Evolutionary conservation across 2,888 invertebrate species (phyloP).

Genomic region (Hirtodrosophila confusa): DNA sequence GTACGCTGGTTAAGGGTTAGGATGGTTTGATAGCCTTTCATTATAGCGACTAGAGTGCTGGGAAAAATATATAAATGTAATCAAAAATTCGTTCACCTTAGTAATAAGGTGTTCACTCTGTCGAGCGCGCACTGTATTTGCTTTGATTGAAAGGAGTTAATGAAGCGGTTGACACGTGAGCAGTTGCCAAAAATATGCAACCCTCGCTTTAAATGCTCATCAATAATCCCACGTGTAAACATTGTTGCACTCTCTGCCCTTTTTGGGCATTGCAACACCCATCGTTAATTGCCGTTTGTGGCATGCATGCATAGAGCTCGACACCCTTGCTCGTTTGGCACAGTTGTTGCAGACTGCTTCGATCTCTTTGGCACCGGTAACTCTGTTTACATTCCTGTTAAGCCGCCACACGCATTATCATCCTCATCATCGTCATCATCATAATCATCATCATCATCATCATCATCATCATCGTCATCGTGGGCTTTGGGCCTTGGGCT

Average conservation of each 20-base stretch:
- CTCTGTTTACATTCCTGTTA: conserved; percentile 68
- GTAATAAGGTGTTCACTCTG: too few relatives aligned
- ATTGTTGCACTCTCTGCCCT: conserved; percentile 34
- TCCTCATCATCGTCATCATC: not conserved
- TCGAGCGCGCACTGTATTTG: conserved; percentile 8
- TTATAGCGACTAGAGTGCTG: too few relatives aligned
- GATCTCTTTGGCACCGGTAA: conserved; percentile 61
- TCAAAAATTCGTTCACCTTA: too few relatives aligned
- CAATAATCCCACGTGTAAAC: conserved; percentile 69
- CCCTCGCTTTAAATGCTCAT: conserved; percentile 38
- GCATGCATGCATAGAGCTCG: conserved; percentile 28
- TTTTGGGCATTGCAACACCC: conserved; percentile 47
- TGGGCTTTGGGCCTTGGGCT: conserved; percentile 32
- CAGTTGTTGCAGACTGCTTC: conserved; percentile 64
- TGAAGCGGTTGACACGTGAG: conserved; percentile 48
- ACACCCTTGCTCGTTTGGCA: conserved; percentile 12
- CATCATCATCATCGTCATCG: conserved; percentile 4
- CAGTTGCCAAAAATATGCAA: conserved; percentile 19
- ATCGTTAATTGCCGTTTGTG: conserved; percentile 76
- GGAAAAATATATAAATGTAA: too few relatives aligned
- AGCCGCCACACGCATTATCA: conserved; percentile 43
- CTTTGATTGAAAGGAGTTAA: conserved; percentile 52
- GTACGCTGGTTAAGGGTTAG: too few relatives aligned
- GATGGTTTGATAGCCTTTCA: too few relatives aligned
- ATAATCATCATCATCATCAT: conserved; percentile 9